Base-by-base conservation (phyloP, 2,888 invertebrate species). In the Plagiodera versicolora region DNA sequence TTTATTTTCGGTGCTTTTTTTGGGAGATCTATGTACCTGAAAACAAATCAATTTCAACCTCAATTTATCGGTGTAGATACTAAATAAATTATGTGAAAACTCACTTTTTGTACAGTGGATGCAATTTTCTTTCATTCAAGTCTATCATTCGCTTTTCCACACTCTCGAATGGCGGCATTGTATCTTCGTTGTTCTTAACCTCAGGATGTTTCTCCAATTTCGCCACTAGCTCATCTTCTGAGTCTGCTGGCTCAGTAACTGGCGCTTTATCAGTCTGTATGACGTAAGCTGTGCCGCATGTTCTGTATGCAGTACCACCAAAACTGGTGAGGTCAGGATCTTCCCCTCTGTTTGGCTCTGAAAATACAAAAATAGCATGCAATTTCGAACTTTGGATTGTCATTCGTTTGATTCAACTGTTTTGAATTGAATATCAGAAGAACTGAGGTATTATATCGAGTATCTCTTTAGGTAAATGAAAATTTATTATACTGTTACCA, bases 221-320 rank as follows among this genome's bases (percentile, higher is more conserved):
- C 16, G 67, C 67, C 16, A 80, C 45, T 1, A 73, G 53, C 9
- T 59, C 60, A 0, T 74, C 70, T 60, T 79, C 79, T 14, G 74
- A 74, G 5, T 67, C 68, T 39, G 30, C 4, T 17, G 58, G 17
- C 2, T 52, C 48, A 2, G 70, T 69, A 3, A 68, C 47, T 6
- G 71, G 70, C 4, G 67, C 45, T 4, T 58, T 58, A 19, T 75
- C 74, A 48, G 73, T 74, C 63, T 77, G 76, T 17, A 80, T 59
- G 14, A 79, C 57, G 58, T 75, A 79, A 1, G 77, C 77, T 0
- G 69, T 14, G n/a, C 78, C 79, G 49, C 75, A 76, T 0, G 78
- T 78, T 58, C 69, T 65, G 64, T 70, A 78, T 0, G 71, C 68
- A 17, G 68, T 57, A 9, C 77, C 79, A 0, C 71, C 76, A 48